Percentiles rank a stretch among this genome's conserved stretches.
phyloP scores from a whole-genome alignment of 2,888 invertebrate genomes.

The Perizoma affinitatum region DNA sequence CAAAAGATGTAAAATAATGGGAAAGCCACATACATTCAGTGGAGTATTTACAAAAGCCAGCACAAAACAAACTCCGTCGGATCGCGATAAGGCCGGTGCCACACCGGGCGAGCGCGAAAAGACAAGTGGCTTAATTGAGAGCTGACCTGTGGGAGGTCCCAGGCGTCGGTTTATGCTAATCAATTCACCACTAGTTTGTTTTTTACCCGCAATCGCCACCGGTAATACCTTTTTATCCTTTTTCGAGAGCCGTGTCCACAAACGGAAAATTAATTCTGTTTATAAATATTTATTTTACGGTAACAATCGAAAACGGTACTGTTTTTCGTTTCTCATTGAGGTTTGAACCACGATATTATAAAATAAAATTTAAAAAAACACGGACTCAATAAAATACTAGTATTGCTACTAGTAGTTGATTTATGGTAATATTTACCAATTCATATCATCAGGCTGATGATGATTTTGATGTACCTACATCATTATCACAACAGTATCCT shows the following conservation, averaged over 20 bases:
- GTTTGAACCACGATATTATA: not conserved
- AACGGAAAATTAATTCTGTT: slow-evolving; percentile 43
- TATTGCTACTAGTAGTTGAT: too few relatives aligned
- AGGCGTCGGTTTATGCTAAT: slow-evolving; percentile 80
- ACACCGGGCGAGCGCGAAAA: slow-evolving; percentile 71
- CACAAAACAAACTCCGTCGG: slow-evolving; percentile 48
- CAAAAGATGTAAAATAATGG: slow-evolving; percentile 19
- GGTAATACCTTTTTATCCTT: slow-evolving; percentile 62
- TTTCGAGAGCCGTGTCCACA: slow-evolving; percentile 53
- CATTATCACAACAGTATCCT: too few relatives aligned
- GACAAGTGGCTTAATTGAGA: slow-evolving; percentile 83
- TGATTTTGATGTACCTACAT: too few relatives aligned
- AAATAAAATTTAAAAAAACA: too few relatives aligned
- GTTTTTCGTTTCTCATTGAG: slow-evolving; percentile 34
- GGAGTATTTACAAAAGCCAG: slow-evolving; percentile 37
- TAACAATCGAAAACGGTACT: slow-evolving; percentile 32
- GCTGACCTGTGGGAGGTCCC: slow-evolving; percentile 74
- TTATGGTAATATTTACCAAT: too few relatives aligned
- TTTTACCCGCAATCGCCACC: slow-evolving; percentile 71
- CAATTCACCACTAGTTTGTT: slow-evolving; percentile 77
- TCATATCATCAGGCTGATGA: too few relatives aligned
- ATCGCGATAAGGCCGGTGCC: slow-evolving; percentile 73
- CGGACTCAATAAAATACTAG: too few relatives aligned
- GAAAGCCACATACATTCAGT: slow-evolving; percentile 9
- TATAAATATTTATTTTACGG: slow-evolving; percentile 40